Evolutionary conservation across 37 sponge, comb jelly and placozoan genomes (phyloP), one percentile per base, ranked within the genome.

Genomic region (Theonella swinhoei): DNA sequence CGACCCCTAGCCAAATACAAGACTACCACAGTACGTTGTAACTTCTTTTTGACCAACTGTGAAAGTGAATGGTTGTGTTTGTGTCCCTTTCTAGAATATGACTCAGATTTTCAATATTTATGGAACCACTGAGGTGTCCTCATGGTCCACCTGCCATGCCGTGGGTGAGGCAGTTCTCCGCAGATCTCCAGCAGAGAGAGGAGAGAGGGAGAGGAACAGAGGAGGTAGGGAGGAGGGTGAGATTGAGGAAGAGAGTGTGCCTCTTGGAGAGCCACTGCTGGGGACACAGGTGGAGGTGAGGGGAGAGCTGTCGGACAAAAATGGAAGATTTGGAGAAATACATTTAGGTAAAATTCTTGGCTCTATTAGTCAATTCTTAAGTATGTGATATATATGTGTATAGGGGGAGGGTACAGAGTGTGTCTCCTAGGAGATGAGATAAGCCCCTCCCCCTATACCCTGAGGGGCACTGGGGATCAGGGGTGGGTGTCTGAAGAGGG

Each of bases 121-220:
- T 62, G 97, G 97, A 4, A 92, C 92, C 70, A 97, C 97, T 35
- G 97, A 97, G 77, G 97, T 97, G 62, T 97, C 97, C 30, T 84
- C 93, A 40, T 97, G 97, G 97, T 84, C 93, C 38, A 87, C 80
- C 9, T 97, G 95, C 33, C 72, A 92, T 37, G 70, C 47, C 26
- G 23, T 95, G 30, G 65, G 42, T 22, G 62, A 31, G 9, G 79
- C 47, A 14, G 66, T 37, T 54, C 59, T 85, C 5, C 23, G 36
- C 3, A 38, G 40, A 37, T 23, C 17, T 3, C 22, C 35, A 34
- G 66, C 32, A 20, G 54, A 71, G 5, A 8, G 36, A 19, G 40
- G 20, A n/a, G 38, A 25, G 39, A n/a, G n/a, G n/a, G n/a, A n/a
- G n/a, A n/a, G n/a, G n/a, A n/a, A n/a, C n/a, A n/a, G n/a, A n/a